Base-by-base conservation (phyloP, 2,797 vertebrate genomes). In the Rhabdomys pumilio region DNA sequence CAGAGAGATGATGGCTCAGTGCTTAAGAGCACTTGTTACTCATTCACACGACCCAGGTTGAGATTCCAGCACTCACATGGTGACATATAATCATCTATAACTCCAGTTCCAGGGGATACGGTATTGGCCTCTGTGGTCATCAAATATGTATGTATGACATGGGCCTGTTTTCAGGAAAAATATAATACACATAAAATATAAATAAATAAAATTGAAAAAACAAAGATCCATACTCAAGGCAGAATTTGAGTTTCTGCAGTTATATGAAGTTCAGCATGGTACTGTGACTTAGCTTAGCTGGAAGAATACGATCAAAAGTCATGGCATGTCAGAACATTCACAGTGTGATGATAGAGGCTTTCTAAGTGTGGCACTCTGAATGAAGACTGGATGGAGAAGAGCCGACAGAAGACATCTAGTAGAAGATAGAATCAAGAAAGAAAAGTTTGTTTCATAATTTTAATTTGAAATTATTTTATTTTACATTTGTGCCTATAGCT, bases 361-460 rank as follows among this genome's bases (percentile, higher is more conserved):
- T 31, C 22, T 87, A 53, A 80, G 29, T 44, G 26, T 92, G n/a
- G 17, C 63, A 75, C 57, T 24, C 26, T 57, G 26, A 89, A 10
- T 31, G 5, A 96, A 13, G 31, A 79, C 67, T 67, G 53, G 20
- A 53, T 19, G 47, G 31, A 91, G 1, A 84, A 95, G 15, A 89
- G 34, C 6, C 4, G 0, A 26, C 55, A 90, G 13, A 31, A 29
- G 75, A 69, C 34, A 69, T 19, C 44, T 3, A 63, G 4, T 17
- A 59, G 47, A 73, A 9, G 22, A 15, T 6, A 47, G 41, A 75
- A 77, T n/a, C 0, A 81, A 94, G 53, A 73, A 90, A 93, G 55
- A n/a, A 79, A 83, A 76, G 34, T 41, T 77, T 67, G 29, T 90
- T 90, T 91, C n/a, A 94, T 94, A 73, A 34, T 73, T 76, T 65